Evolutionary conservation across 1,140 invertebrate genomes (phyloP), one percentile per base, ranked within the genome.

Genomic region (Oryctes rhinoceros): DNA sequence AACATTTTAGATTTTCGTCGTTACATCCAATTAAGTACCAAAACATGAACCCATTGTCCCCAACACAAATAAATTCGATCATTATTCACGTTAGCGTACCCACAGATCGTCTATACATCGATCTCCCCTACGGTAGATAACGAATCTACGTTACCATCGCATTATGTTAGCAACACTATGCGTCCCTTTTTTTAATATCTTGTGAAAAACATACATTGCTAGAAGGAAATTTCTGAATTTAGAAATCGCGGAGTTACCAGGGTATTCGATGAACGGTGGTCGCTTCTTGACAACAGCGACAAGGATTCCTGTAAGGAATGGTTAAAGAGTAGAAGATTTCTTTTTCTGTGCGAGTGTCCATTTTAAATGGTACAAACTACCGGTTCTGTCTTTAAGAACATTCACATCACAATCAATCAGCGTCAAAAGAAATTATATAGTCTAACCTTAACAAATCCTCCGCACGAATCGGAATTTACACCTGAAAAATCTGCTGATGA

Each of bases 181-280:
- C 97, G 97, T 89, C 96, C 96, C 80, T 98, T 97, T 98, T 97
- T 89, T 91, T 97, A 47, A 97, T 98, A 84, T 98, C 97, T 90
- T 97, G 96, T 88, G 97, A 98, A 87, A 90, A 96, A 78, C 96
- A 98, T 88, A 90, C 81, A 94, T 96, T 82, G 96, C 97, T 37
- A 91, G 95, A 81, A 93, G 95, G 85, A 94, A 93, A 84, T 96
- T 96, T 88, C 96, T 96, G 44, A 93, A 95, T 84, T 90, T 97
- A 79, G 96, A 98, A 98, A 98, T 89, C 89, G 94, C 80, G 94
- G 94, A 53, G 95, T 98, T n/a, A 98, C 96, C 1, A 95, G 96
- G 86, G 96, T 98, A 82, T 91, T 98, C 18, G 96, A 96, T 11
- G 96, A 98, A 88, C 96, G 96, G 94, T 98, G 96, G 96, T 95